These are phyloP conservation scores for Drosophila leontia DNA, from an alignment of 1,140 invertebrate species.

Conservation along the genomic window DNA sequence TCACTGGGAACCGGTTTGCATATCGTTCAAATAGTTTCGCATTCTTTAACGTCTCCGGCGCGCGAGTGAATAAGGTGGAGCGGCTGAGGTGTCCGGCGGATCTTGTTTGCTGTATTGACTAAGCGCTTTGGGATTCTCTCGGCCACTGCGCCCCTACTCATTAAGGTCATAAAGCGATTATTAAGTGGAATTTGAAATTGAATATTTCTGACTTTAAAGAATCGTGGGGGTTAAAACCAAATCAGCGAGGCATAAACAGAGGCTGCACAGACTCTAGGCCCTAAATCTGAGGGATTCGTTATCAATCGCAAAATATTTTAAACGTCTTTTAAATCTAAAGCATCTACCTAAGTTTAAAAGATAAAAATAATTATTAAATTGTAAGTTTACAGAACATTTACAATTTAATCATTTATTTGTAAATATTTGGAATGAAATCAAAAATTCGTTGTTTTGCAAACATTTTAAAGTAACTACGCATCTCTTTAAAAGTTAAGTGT, in stretches of 20 bases:
- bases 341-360: too few species aligned
- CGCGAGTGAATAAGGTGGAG: slow-evolving; percentile 8
- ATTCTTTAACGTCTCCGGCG: slow-evolving; percentile 19
- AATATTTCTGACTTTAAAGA: not conserved
- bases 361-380: too few species aligned
- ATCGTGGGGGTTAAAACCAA: too few species aligned
- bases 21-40: slow-evolving; percentile 38
- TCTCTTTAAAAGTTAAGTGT: not conserved
- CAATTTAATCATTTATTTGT: not conserved
- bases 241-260: too few species aligned
- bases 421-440: not conserved
- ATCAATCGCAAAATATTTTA: too few species aligned
- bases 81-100: not conserved
- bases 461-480: not conserved
- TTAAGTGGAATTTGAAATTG: slow-evolving; percentile 17
- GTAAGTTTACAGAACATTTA: too few species aligned
- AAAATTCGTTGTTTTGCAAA: not conserved
- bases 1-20: slow-evolving; percentile 55
- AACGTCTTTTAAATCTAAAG: too few species aligned
- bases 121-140: slow-evolving; percentile 13
- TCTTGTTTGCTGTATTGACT: slow-evolving; percentile 20
- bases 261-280: not conserved
- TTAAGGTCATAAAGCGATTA: slow-evolving; percentile 28
- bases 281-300: not conserved
- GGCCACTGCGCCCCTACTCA: not conserved